These are phyloP conservation scores for Zoanthus gigantus DNA, from an alignment of 92 coral and sea anemone genomes.

Conservation along the genomic window DNA sequence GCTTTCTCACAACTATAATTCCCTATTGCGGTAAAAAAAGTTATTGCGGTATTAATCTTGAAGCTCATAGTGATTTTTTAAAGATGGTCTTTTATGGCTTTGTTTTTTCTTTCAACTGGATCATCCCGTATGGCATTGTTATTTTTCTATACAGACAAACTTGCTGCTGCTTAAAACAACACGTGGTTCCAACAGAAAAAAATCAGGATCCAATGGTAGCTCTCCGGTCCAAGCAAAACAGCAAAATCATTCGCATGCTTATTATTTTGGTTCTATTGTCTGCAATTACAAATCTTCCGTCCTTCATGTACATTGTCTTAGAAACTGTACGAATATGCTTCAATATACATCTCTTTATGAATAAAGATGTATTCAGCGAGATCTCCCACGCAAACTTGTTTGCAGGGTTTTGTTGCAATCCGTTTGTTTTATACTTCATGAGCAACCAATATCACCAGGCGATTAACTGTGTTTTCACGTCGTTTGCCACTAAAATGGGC, in stretches of 20 bases:
- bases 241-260: conserved; percentile 33
- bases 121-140: not conserved
- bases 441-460: conserved; percentile 35
- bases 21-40: not conserved
- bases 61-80: not conserved
- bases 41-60: not conserved
- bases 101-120: not conserved
- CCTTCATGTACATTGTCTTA: not conserved
- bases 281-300: not conserved
- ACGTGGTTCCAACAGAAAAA: conserved; percentile 7
- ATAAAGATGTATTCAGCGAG: not conserved
- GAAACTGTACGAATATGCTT: not conserved
- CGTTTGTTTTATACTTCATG: conserved; percentile 36
- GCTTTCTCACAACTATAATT: not conserved
- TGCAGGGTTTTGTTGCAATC: not conserved
- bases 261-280: conserved; percentile 3
- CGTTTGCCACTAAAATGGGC: not conserved
- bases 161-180: conserved; percentile 4
- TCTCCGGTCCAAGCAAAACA: conserved; percentile 40
- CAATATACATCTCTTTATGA: not conserved
- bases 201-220: not conserved
- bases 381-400: conserved; percentile 14
- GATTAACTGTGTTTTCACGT: conserved; percentile 3
- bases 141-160: conserved; percentile 32
- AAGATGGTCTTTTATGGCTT: not conserved